These are phyloP conservation scores for Charaxes varanes DNA, from an alignment of 1,140 invertebrate species.

Conservation along the genomic window DNA sequence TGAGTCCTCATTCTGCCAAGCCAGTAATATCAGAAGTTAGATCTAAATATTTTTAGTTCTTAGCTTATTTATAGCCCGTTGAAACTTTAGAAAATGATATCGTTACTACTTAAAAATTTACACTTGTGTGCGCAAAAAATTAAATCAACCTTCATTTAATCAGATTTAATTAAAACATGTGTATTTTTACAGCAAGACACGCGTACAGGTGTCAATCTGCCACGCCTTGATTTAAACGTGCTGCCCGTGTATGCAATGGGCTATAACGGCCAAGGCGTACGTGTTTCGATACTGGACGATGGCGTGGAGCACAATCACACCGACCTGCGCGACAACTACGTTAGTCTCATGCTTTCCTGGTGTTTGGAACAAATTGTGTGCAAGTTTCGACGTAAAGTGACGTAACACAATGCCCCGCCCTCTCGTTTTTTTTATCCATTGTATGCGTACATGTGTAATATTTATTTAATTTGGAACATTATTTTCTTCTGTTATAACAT, in stretches of 20 bases:
- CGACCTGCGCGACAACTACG: slow-evolving; percentile 87
- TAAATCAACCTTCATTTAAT: background rate
- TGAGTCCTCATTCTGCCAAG: too few relatives aligned
- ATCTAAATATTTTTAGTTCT: too few relatives aligned
- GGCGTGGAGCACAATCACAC: slow-evolving; percentile 88
- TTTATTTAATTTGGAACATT: too few relatives aligned
- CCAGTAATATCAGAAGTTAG: too few relatives aligned
- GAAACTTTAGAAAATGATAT: too few relatives aligned
- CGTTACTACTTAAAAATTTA: too few relatives aligned
- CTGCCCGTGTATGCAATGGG: slow-evolving; percentile 87
- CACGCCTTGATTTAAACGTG: slow-evolving; percentile 84
- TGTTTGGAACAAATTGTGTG: slow-evolving; percentile 27
- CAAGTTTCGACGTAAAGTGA: slow-evolving; percentile 33
- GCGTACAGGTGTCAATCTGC: slow-evolving; percentile 72
- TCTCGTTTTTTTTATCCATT: too few relatives aligned
- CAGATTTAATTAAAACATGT: background rate
- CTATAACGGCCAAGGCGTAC: slow-evolving; percentile 86
- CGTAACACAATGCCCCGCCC: too few relatives aligned
- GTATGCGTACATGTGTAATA: too few relatives aligned
- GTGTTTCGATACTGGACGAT: slow-evolving; percentile 90
- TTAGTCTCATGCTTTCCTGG: slow-evolving; percentile 74
- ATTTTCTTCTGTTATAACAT: too few relatives aligned
- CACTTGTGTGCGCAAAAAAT: too few relatives aligned
- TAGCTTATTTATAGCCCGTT: too few relatives aligned
- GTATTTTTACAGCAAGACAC: slow-evolving; percentile 77